phyloP scores from a whole-genome alignment of 2,113 vertebrate species.

The Anarrhichthys ocellatus region DNA sequence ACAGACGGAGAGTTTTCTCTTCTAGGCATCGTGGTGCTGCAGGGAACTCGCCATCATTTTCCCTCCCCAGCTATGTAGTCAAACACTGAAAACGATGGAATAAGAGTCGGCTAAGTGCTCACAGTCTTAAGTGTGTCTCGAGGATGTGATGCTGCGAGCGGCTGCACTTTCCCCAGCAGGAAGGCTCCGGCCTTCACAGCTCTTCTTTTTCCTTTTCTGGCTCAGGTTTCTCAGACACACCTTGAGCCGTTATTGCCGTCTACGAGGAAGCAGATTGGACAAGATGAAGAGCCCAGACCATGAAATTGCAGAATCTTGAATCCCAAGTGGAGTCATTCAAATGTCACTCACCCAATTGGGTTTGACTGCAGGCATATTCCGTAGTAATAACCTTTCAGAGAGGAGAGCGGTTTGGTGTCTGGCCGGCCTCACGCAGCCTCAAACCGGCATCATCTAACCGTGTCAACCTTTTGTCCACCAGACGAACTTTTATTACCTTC shows the following conservation, averaged over 20 bases:
- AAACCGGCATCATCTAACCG: constrained; percentile 1
- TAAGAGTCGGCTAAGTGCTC: not conserved
- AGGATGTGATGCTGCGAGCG: not conserved
- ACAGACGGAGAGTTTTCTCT: not conserved
- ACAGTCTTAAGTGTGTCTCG: not conserved
- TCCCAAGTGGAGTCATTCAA: constrained; percentile 54
- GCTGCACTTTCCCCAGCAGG: constrained; percentile 6
- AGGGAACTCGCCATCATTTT: not conserved
- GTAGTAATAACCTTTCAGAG: constrained; percentile 51
- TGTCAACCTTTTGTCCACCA: constrained; percentile 21
- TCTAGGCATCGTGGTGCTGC: too few relatives aligned
- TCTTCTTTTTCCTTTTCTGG: not conserved
- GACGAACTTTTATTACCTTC: constrained; percentile 36
- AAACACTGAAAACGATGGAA: not conserved
- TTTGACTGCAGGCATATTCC: constrained; percentile 31
- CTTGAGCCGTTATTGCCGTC: constrained; percentile 28
- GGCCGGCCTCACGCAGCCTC: constrained; percentile 10
- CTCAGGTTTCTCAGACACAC: constrained; percentile 13
- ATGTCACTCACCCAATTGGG: constrained; percentile 41
- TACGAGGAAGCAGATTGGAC: constrained; percentile 22
- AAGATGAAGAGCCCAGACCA: constrained; percentile 38
- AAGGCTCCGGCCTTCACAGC: not conserved
- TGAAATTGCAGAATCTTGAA: constrained; percentile 43
- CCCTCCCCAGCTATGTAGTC: not conserved
- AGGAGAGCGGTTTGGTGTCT: constrained; percentile 26